phyloP scores from a whole-genome alignment of 2,797 vertebrate genomes.

The Etheostoma nigrum region DNA sequence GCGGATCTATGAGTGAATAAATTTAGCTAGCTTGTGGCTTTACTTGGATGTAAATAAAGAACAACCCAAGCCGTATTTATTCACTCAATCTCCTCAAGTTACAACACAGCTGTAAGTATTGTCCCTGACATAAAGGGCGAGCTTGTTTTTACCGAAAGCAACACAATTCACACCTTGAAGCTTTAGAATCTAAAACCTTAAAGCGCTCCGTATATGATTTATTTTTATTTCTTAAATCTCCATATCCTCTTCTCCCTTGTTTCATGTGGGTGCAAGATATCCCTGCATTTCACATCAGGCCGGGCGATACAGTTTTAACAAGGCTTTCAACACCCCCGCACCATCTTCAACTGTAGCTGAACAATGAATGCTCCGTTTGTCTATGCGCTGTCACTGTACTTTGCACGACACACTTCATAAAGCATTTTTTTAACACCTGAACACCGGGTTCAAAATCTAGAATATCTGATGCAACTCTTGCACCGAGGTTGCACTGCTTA shows the following conservation, averaged over 20 bases:
- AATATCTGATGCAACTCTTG: slow-evolving; percentile 69
- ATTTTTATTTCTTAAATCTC: slow-evolving; percentile 48
- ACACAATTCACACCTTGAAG: slow-evolving; percentile 40
- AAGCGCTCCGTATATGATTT: slow-evolving; percentile 25
- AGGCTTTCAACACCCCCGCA: slow-evolving; percentile 58
- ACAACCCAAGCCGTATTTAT: slow-evolving; percentile 55
- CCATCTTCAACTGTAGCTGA: slow-evolving; percentile 37
- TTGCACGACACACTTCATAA: slow-evolving; percentile 39
- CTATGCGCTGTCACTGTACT: slow-evolving; percentile 38
- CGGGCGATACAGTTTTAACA: slow-evolving; percentile 40
- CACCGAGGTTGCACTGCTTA: slow-evolving; percentile 35
- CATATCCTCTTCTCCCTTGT: slow-evolving; percentile 23
- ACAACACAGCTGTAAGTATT: slow-evolving; percentile 19
- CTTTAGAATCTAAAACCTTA: slow-evolving; percentile 27
- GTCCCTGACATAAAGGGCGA: slow-evolving; percentile 43
- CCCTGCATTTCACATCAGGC: slow-evolving; percentile 39
- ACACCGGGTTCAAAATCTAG: slow-evolving; percentile 34
- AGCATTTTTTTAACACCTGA: slow-evolving; percentile 54
- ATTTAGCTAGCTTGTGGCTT: slow-evolving; percentile 63
- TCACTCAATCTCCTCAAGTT: slow-evolving; percentile 41
- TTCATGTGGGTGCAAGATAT: slow-evolving; percentile 45
- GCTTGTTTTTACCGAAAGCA: slow-evolving; percentile 36
- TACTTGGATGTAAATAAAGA: slow-evolving; percentile 68
- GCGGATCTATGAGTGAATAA: slow-evolving; percentile 69
- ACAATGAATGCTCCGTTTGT: slow-evolving; percentile 55